Base-by-base conservation (phyloP, 2,888 invertebrate genomes). In the Drosophila lutescens region DNA sequence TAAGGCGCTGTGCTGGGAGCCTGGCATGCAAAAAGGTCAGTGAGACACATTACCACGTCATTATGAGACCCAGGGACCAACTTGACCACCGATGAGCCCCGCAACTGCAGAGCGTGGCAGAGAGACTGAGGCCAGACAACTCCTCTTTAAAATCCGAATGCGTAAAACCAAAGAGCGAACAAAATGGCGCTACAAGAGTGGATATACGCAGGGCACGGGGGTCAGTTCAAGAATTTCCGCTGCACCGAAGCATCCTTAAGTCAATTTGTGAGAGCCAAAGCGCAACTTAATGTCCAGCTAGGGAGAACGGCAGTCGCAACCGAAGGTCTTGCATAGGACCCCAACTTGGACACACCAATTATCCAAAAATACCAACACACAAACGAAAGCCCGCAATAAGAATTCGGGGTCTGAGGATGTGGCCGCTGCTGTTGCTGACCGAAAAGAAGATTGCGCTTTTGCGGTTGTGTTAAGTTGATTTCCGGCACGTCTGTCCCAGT, bases 11-110 rank as follows among this genome's bases (percentile, higher is more conserved):
- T 75, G 58, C 61, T 40, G 55, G 56, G 56, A 49, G 9, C 23
- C 60, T 46, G 53, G 66, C 51, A 70, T 75, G 81, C 76, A 67
- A 78, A 82, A 65, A 53, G 58, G 72, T 46, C 53, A 43, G 41
- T 9, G 77, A 58, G 77, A 76, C 72, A 78, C 72, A 78, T 79
- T 81, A 90, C 89, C 90, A 89, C 90, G 89, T 90, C 89, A 91
- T 90, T 89, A 90, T 77, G 84, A 80, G 82, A 81, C 90, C 90
- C 86, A 79, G 89, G 80, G 90, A 90, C 75, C 77, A 80, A 77
- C 74, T 80, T 78, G 55, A 46, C 20, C 68, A 75, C 74, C 65
- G 17, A 49, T 15, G 34, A 60, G 67, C 58, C 66, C 59, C 51
- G 55, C 23, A 61, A 36, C 56, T 49, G 49, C 49, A 49, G 34